Evolutionary conservation across 2,888 invertebrate genomes (phyloP), one percentile per base, ranked within the genome.

Genomic region (Plagiodera versicolora): DNA sequence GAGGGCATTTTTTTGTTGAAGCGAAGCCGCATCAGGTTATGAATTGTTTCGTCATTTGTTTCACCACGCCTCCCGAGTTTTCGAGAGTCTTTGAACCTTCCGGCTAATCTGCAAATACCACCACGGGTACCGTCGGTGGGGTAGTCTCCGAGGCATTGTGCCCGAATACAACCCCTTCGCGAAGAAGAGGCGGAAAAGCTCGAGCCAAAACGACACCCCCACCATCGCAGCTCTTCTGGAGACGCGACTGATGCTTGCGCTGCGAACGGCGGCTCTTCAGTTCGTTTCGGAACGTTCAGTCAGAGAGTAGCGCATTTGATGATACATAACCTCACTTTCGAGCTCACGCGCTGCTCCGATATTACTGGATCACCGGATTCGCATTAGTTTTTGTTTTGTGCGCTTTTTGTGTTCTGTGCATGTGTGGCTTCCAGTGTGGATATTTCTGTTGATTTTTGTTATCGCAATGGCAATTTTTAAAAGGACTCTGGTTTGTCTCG

Each of bases 401-500:
- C 67, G 64, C 50, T 58, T 61, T 32, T 50, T 54, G 61, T 65
- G 63, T 56, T 56, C 52, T 60, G 66, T 66, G 66, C 51, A 63
- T 57, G 56, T 61, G 61, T 57, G 61, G 53, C 61, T 52, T 62
- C 65, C 64, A 57, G 32, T 60, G 51, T 67, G 61, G 20, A 48
- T 48, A 52, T 54, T 60, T 65, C 58, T 61, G 58, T 54, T 58
- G 61, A 48, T 64, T 69, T 64, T 58, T 61, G 3, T 24, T 53
- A 53, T 53, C 17, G 17, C 18, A 64, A 77, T 78, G 77, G 77
- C 75, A 68, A 61, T 75, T 60, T 73, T 76, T 69, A 73, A 73
- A 73, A 74, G 74, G 65, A 73, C 73, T 52, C 69, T 77, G 68
- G 66, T 78, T 64, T 72, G 73, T 67, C 72, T 78, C 32, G 72